A percentile compares a stretch with the other conserved stretches of the same genome.
Conservation (phyloP, 2,113 vertebrate species). For the Acinonyx jubatus region DNA sequence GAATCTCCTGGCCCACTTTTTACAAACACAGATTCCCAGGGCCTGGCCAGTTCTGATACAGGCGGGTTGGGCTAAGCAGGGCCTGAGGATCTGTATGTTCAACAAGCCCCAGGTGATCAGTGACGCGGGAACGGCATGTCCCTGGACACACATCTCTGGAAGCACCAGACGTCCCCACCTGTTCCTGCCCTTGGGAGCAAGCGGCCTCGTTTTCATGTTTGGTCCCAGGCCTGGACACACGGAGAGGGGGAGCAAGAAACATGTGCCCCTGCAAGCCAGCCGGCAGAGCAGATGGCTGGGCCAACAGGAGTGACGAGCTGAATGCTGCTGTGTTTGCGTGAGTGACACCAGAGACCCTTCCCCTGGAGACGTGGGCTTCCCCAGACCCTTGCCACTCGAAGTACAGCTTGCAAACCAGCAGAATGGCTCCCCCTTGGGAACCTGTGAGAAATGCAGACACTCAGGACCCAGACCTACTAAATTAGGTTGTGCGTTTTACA, state of each 20-base stretch:
- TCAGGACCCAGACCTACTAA: neutral
- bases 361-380: neutral
- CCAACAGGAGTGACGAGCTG: neutral
- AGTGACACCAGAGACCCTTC: neutral
- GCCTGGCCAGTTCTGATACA: neutral
- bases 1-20: neutral
- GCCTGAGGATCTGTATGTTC: neutral
- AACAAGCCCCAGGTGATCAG: neutral
- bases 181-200: neutral
- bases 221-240: constrained; percentile 26
- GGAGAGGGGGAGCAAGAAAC: neutral
- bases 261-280: neutral
- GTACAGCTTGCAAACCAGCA: neutral
- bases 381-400: neutral
- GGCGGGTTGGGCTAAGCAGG: neutral
- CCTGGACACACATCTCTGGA: neutral
- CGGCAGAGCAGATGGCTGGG: constrained; percentile 4
- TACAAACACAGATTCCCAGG: neutral
- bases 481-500: neutral
- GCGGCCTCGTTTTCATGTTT: neutral
- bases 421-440: neutral
- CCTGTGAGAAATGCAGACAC: neutral
- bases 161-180: neutral
- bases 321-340: neutral
- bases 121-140: neutral